Percentiles rank a stretch among this genome's conserved stretches.
phyloP scores from a whole-genome alignment of 92 coral and sea anemone genomes.

The Palythoa grandiflora region DNA sequence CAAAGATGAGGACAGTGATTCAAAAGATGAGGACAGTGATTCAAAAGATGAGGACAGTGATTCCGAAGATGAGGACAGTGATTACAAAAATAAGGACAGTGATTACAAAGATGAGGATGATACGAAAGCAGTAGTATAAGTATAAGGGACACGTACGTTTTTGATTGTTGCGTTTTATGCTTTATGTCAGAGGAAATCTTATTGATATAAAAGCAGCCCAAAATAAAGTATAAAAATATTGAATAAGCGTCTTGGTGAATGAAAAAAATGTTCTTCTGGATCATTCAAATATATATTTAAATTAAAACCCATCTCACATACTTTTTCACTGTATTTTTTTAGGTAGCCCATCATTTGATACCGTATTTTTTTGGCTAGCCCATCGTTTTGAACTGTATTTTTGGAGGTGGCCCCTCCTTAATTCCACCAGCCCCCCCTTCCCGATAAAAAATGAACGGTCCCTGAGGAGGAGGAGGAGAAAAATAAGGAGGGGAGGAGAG shows the following conservation, averaged over 20 bases:
- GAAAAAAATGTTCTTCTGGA: conserved; percentile 34
- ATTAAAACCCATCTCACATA: no score
- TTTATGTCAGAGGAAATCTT: conserved; percentile 30
- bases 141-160: conserved; percentile 33
- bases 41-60: conserved; percentile 25
- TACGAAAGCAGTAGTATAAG: conserved; percentile 38
- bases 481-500: no score
- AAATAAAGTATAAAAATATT: conserved; percentile 28
- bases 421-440: no score
- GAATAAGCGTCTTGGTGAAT: conserved; percentile 35
- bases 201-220: conserved; percentile 33
- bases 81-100: conserved; percentile 40
- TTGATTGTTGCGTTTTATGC: conserved; percentile 31
- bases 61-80: conserved; percentile 30
- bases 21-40: not conserved
- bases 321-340: no score
- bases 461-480: no score
- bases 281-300: conserved; percentile 11
- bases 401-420: no score
- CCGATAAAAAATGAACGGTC: no score
- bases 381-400: no score
- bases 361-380: no score
- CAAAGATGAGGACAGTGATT: no score
- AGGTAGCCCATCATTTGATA: no score
- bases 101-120: conserved; percentile 42